Base-by-base conservation (phyloP, 2,888 invertebrate genomes). In the Tyria jacobaeae region DNA sequence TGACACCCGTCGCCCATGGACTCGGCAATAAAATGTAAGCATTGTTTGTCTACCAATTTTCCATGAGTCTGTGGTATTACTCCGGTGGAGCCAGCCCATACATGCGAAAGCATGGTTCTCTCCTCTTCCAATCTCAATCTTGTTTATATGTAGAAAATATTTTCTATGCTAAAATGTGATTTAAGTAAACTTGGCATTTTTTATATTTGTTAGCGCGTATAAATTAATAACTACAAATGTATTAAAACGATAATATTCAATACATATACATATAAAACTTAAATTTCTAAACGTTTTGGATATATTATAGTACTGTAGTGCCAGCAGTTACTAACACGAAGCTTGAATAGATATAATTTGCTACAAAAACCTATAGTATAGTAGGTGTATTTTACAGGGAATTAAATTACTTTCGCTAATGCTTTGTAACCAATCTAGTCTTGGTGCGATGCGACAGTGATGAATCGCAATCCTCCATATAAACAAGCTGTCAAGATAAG, bases 401-500 rank as follows among this genome's bases (percentile, higher is more conserved):
- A 85, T 86, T 83, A 82, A 86, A 86, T 87, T 85, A 85, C 82
- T 87, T 86, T 86, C 81, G 83, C 84, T 88, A 87, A 88, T 85
- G 65, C 62, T 57, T 50, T 39, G 80, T 76, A 76, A 76, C 71
- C 47, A 78, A 75, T 77, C 34, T 24, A 56, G 25, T 34, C 77
- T 68, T 74, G 60, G 73, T 73, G 68, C 72, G 62, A 74, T 79
- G 72, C 78, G 92, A 91, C 92, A 90, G 87, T 92, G 93, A 93
- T 90, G 86, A 85, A 92, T 91, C 82, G 86, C 78, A 80, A 71
- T 75, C 78, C 85, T 27, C 44, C 34, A 21, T 87, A 89, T 87
- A 88, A 84, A 88, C 89, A 82, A 78, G 85, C 79, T 86, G 92
- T 90, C 90, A 82, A 90, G 93, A 93, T 93, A 93, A 92, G 83